Conservation (phyloP, 2,113 vertebrate genomes). For the Corynorhinus townsendii region DNA sequence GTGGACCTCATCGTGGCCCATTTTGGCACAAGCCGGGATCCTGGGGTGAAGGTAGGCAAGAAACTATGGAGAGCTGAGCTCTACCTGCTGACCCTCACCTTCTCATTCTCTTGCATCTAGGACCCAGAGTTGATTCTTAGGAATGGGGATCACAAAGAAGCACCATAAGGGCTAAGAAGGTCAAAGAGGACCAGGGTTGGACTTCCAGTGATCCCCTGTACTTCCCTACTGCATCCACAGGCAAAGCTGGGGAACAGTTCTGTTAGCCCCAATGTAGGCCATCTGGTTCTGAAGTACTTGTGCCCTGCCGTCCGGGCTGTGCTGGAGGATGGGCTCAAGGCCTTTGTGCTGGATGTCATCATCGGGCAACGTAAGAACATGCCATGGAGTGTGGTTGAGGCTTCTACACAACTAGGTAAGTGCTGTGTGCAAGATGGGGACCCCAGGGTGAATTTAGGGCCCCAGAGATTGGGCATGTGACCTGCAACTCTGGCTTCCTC, state of each 20-base stretch:
- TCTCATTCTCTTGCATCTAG: not conserved
- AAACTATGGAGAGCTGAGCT: not conserved
- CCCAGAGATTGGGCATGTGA: not conserved
- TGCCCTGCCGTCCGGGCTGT: constrained; percentile 93
- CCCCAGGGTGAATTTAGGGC: not conserved
- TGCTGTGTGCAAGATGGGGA: not conserved
- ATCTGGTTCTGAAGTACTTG: constrained; percentile 96
- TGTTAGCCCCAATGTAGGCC: constrained; percentile 96
- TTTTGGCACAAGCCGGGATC: constrained; percentile 95
- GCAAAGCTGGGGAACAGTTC: constrained; percentile 98
- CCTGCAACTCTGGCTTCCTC: not conserved
- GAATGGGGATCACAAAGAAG: not conserved
- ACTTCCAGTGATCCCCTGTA: not conserved
- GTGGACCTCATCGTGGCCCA: constrained; percentile 98
- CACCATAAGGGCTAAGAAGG: not conserved
- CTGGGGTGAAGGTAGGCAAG: constrained; percentile 90
- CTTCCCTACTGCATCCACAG: constrained; percentile 74
- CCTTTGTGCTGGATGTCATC: constrained; percentile 93
- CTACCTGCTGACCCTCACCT: not conserved
- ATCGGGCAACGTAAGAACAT: constrained; percentile 93
- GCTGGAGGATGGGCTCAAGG: constrained; percentile 92
- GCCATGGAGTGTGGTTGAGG: constrained; percentile 96
- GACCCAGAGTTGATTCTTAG: not conserved
- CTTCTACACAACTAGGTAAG: constrained; percentile 93
- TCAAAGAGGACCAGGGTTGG: not conserved